Evolutionary conservation across 2,888 invertebrate genomes (phyloP).

Genomic region (Aplocera efformata): DNA sequence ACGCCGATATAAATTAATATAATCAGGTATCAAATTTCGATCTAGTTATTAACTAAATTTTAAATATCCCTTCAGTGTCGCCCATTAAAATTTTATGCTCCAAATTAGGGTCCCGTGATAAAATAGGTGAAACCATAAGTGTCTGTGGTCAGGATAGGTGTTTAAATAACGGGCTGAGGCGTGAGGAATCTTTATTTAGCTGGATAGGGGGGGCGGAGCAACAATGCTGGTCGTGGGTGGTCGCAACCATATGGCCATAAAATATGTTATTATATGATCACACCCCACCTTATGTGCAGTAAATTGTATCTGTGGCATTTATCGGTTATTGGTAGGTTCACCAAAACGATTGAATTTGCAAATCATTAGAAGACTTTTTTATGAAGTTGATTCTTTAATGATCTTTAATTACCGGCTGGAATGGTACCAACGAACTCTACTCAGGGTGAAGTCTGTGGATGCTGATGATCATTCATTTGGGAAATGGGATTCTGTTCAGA

Average conservation of each 20-base stretch:
- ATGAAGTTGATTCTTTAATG: not conserved
- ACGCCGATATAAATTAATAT: no score
- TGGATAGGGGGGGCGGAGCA: slow-evolving; percentile 64
- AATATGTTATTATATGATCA: slow-evolving; percentile 61
- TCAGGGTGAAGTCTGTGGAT: no score
- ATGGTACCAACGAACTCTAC: no score
- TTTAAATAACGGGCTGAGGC: slow-evolving; percentile 37
- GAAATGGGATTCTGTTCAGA: no score
- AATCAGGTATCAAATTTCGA: no score
- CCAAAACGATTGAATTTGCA: slow-evolving; percentile 21
- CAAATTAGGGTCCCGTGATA: slow-evolving; percentile 18
- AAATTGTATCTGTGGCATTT: slow-evolving; percentile 31
- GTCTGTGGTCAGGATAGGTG: slow-evolving; percentile 40
- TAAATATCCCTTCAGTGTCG: no score
- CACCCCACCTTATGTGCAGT: slow-evolving; percentile 61
- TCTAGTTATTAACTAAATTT: no score
- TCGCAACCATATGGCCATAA: slow-evolving; percentile 56
- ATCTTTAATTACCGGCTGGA: slow-evolving; percentile 4
- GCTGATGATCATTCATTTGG: no score
- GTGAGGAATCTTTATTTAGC: slow-evolving; percentile 37
- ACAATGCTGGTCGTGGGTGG: slow-evolving; percentile 66
- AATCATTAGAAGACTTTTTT: slow-evolving; percentile 16
- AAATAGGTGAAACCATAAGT: slow-evolving; percentile 22
- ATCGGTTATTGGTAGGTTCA: slow-evolving; percentile 22
- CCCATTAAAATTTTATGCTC: slow-evolving; percentile 34